Percentiles rank a stretch among this genome's conserved stretches.
These are phyloP conservation scores for Penaeus vannamei DNA, from an alignment of 1,140 invertebrate species.

Conservation along the genomic window DNA sequence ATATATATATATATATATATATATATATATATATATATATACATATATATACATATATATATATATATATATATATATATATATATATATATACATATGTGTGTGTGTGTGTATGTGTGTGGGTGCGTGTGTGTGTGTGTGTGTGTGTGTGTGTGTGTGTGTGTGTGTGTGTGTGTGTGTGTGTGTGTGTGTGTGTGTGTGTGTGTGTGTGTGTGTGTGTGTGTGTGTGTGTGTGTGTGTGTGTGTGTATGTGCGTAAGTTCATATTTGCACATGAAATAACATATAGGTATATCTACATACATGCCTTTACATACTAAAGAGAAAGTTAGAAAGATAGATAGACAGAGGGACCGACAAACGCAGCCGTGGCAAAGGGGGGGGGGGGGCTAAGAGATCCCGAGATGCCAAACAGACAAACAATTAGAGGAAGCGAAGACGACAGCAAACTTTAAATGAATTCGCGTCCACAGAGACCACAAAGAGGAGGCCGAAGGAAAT, in stretches of 20 bases:
- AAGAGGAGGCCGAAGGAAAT: too few species aligned
- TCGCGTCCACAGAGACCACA: too few species aligned
- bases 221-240: not conserved
- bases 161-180: not conserved
- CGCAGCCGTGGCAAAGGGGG: too few species aligned
- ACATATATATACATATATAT: not conserved
- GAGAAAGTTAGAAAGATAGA: too few species aligned
- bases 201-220: not conserved
- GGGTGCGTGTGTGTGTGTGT: not conserved
- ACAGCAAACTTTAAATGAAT: too few species aligned
- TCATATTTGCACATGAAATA: not conserved
- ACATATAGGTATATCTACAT: not conserved
- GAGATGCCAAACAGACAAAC: too few species aligned
- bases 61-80: slow-evolving; percentile 22
- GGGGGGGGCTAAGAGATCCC: too few species aligned
- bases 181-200: not conserved
- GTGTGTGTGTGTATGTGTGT: not conserved
- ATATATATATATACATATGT: slow-evolving; percentile 20
- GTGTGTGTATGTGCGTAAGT: not conserved
- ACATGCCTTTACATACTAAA: not conserved
- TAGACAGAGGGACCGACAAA: too few species aligned
- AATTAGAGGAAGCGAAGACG: too few species aligned
- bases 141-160: slow-evolving; percentile 19
- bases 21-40: slow-evolving; percentile 13
- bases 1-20: not conserved